Evolutionary conservation across 2,797 vertebrate species (phyloP).

Genomic region (Platyrinchus mystaceus): DNA sequence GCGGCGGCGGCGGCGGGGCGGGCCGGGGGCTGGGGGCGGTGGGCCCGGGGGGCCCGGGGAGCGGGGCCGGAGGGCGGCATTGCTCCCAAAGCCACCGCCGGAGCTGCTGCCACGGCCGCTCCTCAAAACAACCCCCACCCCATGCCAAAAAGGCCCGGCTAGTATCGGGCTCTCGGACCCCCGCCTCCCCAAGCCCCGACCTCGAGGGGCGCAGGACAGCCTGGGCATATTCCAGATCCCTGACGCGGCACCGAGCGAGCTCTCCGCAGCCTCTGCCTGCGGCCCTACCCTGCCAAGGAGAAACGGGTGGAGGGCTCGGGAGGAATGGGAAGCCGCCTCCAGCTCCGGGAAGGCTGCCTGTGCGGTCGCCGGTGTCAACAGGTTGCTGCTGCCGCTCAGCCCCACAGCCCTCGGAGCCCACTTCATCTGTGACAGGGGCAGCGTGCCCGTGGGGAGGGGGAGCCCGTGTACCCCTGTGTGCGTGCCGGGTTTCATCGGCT

Average conservation of each 20-base stretch:
- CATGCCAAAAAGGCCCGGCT: background rate
- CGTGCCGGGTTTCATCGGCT: background rate
- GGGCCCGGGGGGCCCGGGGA: background rate
- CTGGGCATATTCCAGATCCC: background rate
- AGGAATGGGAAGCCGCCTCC: background rate
- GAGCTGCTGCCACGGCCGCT: background rate
- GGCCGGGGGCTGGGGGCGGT: background rate
- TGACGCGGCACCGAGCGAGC: background rate
- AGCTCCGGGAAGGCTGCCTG: background rate
- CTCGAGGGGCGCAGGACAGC: background rate
- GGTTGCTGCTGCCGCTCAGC: background rate
- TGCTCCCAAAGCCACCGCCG: background rate
- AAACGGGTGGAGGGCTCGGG: background rate
- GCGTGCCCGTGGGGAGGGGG: background rate
- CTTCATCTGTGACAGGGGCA: background rate
- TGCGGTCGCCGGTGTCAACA: background rate
- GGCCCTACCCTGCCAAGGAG: background rate
- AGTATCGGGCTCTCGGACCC: background rate
- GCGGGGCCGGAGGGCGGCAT: background rate
- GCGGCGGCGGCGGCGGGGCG: background rate
- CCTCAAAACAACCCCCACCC: background rate
- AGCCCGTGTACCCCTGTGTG: background rate
- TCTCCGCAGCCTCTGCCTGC: background rate
- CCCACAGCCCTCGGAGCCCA: background rate
- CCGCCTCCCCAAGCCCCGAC: background rate